These are phyloP conservation scores for Galaxea fascicularis DNA, from an alignment of 92 coral and sea anemone genomes.

Conservation along the genomic window DNA sequence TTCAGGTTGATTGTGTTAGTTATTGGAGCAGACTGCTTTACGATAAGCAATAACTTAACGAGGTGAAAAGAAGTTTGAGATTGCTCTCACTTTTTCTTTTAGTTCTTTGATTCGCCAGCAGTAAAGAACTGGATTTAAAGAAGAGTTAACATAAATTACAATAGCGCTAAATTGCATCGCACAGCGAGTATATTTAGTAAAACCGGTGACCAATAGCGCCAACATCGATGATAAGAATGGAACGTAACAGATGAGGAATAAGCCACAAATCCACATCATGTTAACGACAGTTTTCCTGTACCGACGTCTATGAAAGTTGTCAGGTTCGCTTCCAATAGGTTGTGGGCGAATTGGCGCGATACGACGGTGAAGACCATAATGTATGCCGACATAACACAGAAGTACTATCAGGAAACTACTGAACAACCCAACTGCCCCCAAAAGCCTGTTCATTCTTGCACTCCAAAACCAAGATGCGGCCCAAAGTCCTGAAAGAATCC, in stretches of 20 bases:
- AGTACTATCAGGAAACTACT: neutral
- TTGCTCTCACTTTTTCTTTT: neutral
- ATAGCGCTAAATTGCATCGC: neutral
- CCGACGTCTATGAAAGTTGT: neutral
- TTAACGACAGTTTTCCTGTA: slow-evolving; percentile 18
- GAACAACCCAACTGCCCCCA: neutral
- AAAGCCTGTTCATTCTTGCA: neutral
- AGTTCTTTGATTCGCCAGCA: slow-evolving; percentile 47
- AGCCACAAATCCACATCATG: slow-evolving; percentile 3
- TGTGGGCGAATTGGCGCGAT: neutral
- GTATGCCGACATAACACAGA: neutral
- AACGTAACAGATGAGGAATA: slow-evolving; percentile 7
- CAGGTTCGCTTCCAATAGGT: neutral
- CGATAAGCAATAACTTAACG: too few species aligned
- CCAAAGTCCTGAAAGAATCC: neutral
- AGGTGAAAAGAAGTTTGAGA: too few species aligned
- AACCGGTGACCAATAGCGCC: neutral
- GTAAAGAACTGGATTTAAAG: slow-evolving; percentile 37
- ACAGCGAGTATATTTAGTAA: neutral
- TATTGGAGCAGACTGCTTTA: too few species aligned
- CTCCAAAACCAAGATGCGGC: neutral
- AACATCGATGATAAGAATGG: neutral
- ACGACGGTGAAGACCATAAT: slow-evolving; percentile 4
- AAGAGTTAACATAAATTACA: slow-evolving; percentile 10
- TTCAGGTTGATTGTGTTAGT: too few species aligned